Evolutionary conservation across 2,888 invertebrate genomes (phyloP), one percentile per base, ranked within the genome.

Genomic region (Drosophila eohydei): DNA sequence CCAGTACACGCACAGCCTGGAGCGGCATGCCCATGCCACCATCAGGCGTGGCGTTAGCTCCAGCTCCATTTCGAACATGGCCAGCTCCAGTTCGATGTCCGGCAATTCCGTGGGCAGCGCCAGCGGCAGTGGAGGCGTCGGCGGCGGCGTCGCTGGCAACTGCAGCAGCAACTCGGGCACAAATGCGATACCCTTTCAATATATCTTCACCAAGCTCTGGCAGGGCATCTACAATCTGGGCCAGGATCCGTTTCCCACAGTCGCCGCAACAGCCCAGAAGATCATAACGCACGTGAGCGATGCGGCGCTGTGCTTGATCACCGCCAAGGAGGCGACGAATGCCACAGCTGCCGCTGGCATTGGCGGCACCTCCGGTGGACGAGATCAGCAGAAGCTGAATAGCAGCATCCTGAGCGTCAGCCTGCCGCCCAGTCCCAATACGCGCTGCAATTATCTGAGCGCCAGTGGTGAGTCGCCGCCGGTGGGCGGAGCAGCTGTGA

Each of bases 201-300:
- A 97, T 14, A 96, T 98, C 63, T 98, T 98, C 93, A 95, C 96
- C 93, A 97, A 97, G 93, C 94, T 99, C 65, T 99, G 98, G 98
- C 94, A 95, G 81, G 95, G 96, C 26, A 94, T 99, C 79, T 94
- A 95, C 71, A 94, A 95, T 68, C 94, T 98, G 88, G 95, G 97
- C 66, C 94, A 95, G 71, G 99, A 99, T 94, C 98, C 99, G 2
- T 96, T 96, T 92, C 97, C 97, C 3, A 95, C 95, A 61, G 97
- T 99, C 4, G 94, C 96, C 1, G 93, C 94, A 65, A 95, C 97
- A 94, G 97, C 98, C 7, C 94, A 94, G 78, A 95, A 95, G 86
- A 95, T 98, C 63, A 96, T 97, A 40, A 95, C 95, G 76, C 94
- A 97, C 90, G 95, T 98, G 80, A 94, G 95, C 67, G 95, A 95